A percentile compares a stretch with the other conserved stretches of the same genome.
Evolutionary conservation across 2,888 invertebrate genomes (phyloP).

Genomic region (Orthosia gothica): DNA sequence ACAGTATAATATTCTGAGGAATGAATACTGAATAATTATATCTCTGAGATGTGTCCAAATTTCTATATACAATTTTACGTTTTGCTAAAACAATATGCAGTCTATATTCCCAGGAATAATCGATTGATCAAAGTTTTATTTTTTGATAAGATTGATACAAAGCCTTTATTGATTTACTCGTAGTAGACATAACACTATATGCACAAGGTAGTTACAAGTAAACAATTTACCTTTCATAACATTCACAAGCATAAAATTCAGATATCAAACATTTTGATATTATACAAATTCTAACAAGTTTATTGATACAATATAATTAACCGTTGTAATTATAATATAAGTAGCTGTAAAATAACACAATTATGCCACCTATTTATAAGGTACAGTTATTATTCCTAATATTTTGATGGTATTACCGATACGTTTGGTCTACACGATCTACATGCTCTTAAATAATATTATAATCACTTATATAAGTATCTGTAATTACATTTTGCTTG

Average conservation of each 20-base stretch:
- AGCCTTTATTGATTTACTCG: no score
- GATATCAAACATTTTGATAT: background rate
- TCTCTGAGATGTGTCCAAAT: background rate
- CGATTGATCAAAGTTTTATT: background rate
- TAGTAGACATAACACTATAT: background rate
- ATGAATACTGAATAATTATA: background rate
- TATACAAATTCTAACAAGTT: background rate
- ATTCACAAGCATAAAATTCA: no score
- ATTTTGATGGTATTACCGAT: conserved; percentile 25
- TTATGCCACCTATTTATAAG: background rate
- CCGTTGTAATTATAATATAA: no score
- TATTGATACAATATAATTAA: background rate
- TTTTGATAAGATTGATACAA: background rate
- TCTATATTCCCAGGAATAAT: accelerated
- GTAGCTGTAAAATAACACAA: conserved; percentile 4
- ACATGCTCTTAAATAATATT: conserved; percentile 17
- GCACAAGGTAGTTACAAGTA: no score
- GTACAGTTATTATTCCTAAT: conserved; percentile 12
- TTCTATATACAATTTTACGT: background rate
- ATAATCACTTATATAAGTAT: conserved; percentile 31
- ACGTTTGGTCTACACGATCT: conserved; percentile 9
- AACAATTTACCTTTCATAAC: background rate
- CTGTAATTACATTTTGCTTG: conserved; percentile 17
- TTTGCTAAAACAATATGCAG: background rate
- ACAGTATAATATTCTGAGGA: background rate